Base-by-base conservation (phyloP, 2,797 vertebrate species). In the Sebastes trivittatus region DNA sequence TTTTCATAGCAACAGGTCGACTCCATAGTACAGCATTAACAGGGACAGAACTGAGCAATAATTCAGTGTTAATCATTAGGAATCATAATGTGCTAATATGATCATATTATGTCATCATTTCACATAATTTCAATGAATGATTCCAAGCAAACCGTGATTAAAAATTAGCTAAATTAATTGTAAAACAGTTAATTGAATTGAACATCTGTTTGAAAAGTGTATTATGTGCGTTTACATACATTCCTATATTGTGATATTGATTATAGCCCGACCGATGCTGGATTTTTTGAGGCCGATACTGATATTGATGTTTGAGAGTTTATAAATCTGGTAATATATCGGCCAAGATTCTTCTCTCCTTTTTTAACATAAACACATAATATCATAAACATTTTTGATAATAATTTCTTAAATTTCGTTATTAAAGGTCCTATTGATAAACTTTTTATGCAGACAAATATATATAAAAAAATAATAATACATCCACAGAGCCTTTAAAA, bases 1-100 rank as follows among this genome's bases (percentile, higher is more conserved):
- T 75, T 61, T 69, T 86, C 65, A 79, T 59, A 72, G 67, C 72
- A 84, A 83, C 74, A 73, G 52, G 77, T 72, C 4, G 8, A 59
- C 20, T 65, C 52, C 25, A 23, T 6, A 6, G 61, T 11, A 1
- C 2, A 1, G 8, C 61, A 54, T 38, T 49, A 25, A 72, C 14
- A 18, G 10, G 16, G 54, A 54, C 4, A 30, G 18, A 2, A n/a
- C 23, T 59, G 27, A 6, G 22, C 9, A 32, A 49, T 68, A 23
- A 70, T 49, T 63, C 58, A 0, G 22, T 36, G 32, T 63, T 29
- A 27, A 38, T 36, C 5, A 14, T 10, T 27, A 38, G 7, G 11
- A 77, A 52, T 80, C 20, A 54, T 27, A 72, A 34, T 58, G 36
- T 27, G 34, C 32, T 36, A 1, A 46, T 25, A 25, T 46, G 2